phyloP scores from a whole-genome alignment of 1,140 invertebrate species.

The Amyelois transitella region DNA sequence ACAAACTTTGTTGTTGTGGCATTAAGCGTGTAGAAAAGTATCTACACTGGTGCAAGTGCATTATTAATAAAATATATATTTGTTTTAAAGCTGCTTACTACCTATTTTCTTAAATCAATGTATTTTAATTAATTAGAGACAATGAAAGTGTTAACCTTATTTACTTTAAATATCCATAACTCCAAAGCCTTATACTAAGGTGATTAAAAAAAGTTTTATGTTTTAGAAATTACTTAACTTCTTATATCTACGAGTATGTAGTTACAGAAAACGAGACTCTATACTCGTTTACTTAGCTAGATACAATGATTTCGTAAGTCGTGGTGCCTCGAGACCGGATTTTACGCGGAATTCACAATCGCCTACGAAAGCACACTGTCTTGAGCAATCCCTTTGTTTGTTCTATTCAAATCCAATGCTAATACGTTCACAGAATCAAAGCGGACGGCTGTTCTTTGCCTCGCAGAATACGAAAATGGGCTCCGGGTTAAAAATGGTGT shows the following conservation, averaged over 20 bases:
- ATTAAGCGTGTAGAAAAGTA: neutral
- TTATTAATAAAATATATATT: too few species aligned
- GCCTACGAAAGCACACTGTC: constrained; percentile 69
- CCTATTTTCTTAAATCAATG: too few species aligned
- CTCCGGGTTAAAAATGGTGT: constrained; percentile 23
- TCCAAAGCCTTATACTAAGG: too few species aligned
- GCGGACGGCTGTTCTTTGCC: constrained; percentile 57
- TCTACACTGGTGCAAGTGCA: too few species aligned
- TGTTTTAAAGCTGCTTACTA: too few species aligned
- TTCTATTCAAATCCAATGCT: constrained; percentile 73
- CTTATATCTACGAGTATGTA: too few species aligned
- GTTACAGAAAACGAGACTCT: neutral
- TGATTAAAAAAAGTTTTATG: too few species aligned
- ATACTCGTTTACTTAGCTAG: neutral
- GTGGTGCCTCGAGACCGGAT: constrained; percentile 37
- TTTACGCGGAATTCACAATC: constrained; percentile 68
- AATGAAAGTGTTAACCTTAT: too few species aligned
- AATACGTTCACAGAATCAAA: constrained; percentile 69
- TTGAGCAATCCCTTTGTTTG: constrained; percentile 71
- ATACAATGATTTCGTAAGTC: neutral
- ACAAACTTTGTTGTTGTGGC: too few species aligned
- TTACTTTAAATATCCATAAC: too few species aligned
- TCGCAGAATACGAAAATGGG: constrained; percentile 50
- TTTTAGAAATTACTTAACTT: too few species aligned
- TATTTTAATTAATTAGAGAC: too few species aligned